Conservation (phyloP, 2,797 vertebrate species). For the Rhodeus uyekii region DNA sequence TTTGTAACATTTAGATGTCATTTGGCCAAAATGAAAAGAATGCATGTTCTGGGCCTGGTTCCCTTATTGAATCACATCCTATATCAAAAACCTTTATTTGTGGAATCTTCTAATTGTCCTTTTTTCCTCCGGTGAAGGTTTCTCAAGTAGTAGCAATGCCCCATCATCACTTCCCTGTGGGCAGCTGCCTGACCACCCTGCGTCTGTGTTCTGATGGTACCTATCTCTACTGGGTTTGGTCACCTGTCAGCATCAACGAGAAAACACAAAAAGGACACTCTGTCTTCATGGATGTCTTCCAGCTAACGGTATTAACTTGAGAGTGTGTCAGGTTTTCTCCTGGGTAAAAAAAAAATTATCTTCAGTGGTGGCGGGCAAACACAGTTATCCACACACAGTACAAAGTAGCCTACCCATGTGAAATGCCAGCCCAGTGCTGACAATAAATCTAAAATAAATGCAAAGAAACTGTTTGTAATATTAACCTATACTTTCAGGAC, state of each 20-base stretch:
- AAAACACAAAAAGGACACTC: conserved; percentile 99
- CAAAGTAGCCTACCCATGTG: not conserved
- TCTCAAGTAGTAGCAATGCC: conserved; percentile 94
- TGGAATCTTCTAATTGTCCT: not conserved
- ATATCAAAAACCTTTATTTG: not conserved
- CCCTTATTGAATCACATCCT: too few relatives aligned
- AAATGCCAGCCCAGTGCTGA: not conserved
- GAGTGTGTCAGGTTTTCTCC: not conserved
- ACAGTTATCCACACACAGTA: not conserved
- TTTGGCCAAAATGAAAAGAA: too few relatives aligned
- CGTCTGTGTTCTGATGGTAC: conserved; percentile 97
- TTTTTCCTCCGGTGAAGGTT: conserved; percentile 79
- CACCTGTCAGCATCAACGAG: conserved; percentile 95
- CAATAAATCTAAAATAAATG: not conserved
- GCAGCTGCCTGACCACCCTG: conserved; percentile 95
- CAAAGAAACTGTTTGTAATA: not conserved
- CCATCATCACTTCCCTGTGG: conserved; percentile 91
- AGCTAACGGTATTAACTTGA: conserved; percentile 82
- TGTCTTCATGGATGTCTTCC: conserved; percentile 98
- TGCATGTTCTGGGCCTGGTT: not conserved
- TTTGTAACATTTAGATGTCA: not conserved
- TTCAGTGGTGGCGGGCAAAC: not conserved
- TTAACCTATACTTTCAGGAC: not conserved
- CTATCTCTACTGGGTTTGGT: conserved; percentile 99
- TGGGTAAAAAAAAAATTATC: not conserved